Evolutionary conservation across 2,113 vertebrate species (phyloP).

Genomic region (Oplegnathus fasciatus): DNA sequence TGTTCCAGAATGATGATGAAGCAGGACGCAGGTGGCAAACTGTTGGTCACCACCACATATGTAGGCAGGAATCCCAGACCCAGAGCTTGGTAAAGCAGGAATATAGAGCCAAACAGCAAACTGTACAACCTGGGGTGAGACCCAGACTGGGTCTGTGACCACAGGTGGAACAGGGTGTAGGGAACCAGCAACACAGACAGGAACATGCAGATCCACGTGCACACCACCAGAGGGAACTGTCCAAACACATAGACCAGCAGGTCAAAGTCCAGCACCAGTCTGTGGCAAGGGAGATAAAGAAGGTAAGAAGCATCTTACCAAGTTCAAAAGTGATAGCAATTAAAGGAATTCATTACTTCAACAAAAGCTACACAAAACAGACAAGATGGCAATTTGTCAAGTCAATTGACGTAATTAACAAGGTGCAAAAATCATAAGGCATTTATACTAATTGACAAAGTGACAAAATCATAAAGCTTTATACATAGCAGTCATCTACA

Average conservation of each 20-base stretch:
- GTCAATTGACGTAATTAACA: not conserved
- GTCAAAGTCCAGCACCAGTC: slow-evolving; percentile 94
- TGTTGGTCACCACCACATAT: slow-evolving; percentile 87
- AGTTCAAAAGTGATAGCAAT: not conserved
- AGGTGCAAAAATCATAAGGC: not conserved
- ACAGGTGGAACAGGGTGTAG: slow-evolving; percentile 88
- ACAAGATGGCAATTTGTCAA: not conserved
- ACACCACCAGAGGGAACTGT: slow-evolving; percentile 88
- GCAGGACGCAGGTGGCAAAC: slow-evolving; percentile 91
- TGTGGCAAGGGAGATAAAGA: slow-evolving; percentile 59
- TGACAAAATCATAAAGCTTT: not conserved
- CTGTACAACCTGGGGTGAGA: slow-evolving; percentile 78
- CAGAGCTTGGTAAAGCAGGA: slow-evolving; percentile 88
- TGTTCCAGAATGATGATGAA: slow-evolving; percentile 93
- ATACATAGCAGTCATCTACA: slow-evolving; percentile 30
- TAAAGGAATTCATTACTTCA: not conserved
- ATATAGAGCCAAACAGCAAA: slow-evolving; percentile 82
- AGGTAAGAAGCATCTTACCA: slow-evolving; percentile 16
- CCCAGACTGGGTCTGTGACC: slow-evolving; percentile 86
- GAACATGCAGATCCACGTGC: slow-evolving; percentile 94
- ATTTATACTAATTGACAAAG: not conserved
- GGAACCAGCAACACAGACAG: slow-evolving; percentile 88
- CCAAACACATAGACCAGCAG: slow-evolving; percentile 93
- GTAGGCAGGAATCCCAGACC: slow-evolving; percentile 89
- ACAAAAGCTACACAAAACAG: not conserved